Conservation (phyloP, 2,113 vertebrate genomes). For the Eublepharis macularius region DNA sequence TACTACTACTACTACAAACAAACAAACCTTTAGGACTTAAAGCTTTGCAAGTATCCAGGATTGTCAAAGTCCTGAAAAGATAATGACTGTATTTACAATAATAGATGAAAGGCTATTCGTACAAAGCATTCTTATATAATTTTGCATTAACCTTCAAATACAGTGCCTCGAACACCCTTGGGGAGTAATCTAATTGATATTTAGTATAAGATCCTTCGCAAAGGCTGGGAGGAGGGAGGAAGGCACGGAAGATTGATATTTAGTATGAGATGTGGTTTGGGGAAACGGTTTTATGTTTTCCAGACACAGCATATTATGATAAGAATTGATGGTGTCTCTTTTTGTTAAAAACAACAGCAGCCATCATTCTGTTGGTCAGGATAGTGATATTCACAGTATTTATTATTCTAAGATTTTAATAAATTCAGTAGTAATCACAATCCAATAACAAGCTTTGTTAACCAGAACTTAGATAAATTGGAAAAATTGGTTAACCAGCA, state of each 20-base stretch:
- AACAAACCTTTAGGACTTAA: constrained; percentile 40
- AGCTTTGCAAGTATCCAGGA: constrained; percentile 43
- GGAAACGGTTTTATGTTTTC: constrained; percentile 51
- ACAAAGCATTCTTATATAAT: constrained; percentile 45
- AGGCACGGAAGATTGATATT: too few species aligned
- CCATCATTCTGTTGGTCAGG: constrained; percentile 37
- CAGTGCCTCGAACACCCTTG: constrained; percentile 36
- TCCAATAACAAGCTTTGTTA: too few species aligned
- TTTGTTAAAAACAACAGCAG: constrained; percentile 1
- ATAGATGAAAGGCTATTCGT: constrained; percentile 40
- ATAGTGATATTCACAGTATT: neutral
- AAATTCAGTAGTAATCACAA: neutral
- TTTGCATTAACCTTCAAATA: constrained; percentile 59
- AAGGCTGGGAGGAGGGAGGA: too few species aligned
- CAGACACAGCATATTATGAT: constrained; percentile 2
- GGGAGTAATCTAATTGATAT: constrained; percentile 59
- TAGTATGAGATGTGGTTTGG: constrained; percentile 58
- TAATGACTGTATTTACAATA: constrained; percentile 55
- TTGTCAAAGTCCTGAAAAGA: neutral
- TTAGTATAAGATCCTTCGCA: constrained; percentile 58
- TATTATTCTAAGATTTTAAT: neutral
- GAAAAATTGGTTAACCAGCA: too few species aligned
- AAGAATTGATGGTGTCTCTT: constrained; percentile 35
- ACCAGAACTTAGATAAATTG: too few species aligned
- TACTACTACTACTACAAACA: too few species aligned